Evolutionary conservation across 1,140 invertebrate species (phyloP), one percentile per base, ranked within the genome.

Genomic region (Drosophila pachea): DNA sequence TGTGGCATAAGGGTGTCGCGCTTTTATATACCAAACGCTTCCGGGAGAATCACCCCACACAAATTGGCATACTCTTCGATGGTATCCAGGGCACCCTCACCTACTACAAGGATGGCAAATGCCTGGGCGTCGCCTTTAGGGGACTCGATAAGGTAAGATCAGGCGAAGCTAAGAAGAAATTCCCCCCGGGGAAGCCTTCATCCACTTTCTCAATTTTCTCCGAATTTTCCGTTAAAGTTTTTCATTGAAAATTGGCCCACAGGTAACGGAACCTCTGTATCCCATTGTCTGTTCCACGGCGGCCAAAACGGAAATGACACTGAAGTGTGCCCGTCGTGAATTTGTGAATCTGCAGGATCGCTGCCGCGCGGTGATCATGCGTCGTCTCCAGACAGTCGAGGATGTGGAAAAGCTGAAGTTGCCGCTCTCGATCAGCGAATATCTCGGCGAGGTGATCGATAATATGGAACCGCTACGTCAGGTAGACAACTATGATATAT

Each of bases 251-350:
- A 22, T 22, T 22, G 22, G 22, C 1, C 22, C 22, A 22, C 52
- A 89, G 87, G 73, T 89, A 9, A 66, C 78, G 33, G 92, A 94
- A 59, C 91, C 93, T 6, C 89, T 95, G 0, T 95, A 92, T 88
- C 94, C 94, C 4, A 92, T 94, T 36, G 90, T 95, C 2, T 92
- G 92, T 68, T 95, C 94, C 2, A 95, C 94, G 0, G 94, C 94
- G 0, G 94, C 94, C 14, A 95, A 94, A 88, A 95, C 94, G 4
- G 92, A 94, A 89, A 94, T 95, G 93, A 91, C 91, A 0, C 75
- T 94, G 0, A 90, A 90, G 9, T 79, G 88, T 5, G 91, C 92
- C 31, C 90, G 90, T 58, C 74, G 93, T 31, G 92, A 93, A 68
- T 95, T 93, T 78, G 90, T 92, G 0, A 94, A 91, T 82, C 89